phyloP scores from a whole-genome alignment of 2,888 invertebrate genomes.

The Sinodicranocentrus sp. region DNA sequence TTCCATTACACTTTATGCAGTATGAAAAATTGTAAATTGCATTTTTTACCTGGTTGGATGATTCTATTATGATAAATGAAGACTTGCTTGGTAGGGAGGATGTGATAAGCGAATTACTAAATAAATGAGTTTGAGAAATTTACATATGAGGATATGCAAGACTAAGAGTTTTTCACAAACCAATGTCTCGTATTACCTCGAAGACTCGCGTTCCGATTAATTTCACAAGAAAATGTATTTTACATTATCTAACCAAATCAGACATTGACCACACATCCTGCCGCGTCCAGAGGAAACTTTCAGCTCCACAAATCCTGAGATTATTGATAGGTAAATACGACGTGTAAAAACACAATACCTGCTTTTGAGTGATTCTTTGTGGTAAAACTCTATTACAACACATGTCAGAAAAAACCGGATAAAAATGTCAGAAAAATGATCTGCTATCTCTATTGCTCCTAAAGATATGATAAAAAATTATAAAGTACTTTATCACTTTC shows the following conservation, averaged over 20 bases:
- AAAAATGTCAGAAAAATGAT: too few relatives aligned
- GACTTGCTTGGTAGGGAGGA: not conserved
- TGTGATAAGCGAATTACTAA: conserved; percentile 2
- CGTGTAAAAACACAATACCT: too few relatives aligned
- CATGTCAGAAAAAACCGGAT: too few relatives aligned
- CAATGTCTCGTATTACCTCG: not conserved
- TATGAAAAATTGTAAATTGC: conserved; percentile 45
- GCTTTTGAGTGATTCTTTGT: too few relatives aligned
- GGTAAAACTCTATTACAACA: too few relatives aligned
- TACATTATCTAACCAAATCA: not conserved
- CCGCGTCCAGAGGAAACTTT: not conserved
- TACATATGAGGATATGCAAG: too few relatives aligned
- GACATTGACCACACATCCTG: not conserved
- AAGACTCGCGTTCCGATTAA: not conserved
- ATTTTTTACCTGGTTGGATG: conserved; percentile 24
- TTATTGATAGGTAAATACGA: conserved; percentile 12
- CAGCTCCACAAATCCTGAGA: not conserved
- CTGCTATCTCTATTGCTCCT: too few relatives aligned
- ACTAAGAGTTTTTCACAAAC: too few relatives aligned
- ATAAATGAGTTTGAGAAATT: not conserved
- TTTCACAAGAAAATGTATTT: conserved; percentile 14
- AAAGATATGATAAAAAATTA: too few relatives aligned
- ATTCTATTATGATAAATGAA: not conserved
- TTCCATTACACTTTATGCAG: conserved; percentile 2
- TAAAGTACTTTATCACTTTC: too few relatives aligned